Evolutionary conservation across 2,888 invertebrate species (phyloP).

Genomic region (Tubulanus polymorphus): DNA sequence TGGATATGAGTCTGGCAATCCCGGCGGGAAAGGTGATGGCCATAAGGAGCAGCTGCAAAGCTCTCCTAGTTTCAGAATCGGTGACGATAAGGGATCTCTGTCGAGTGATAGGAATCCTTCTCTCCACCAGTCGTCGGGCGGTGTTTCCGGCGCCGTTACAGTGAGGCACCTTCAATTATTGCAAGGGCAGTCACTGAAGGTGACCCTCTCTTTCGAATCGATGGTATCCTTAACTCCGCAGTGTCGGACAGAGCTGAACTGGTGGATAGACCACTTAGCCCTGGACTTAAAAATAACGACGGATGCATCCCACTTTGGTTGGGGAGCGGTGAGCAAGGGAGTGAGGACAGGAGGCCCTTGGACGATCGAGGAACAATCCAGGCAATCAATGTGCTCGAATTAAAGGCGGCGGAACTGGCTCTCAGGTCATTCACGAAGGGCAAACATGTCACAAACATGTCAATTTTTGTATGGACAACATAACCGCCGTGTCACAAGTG

Average conservation of each 20-base stretch:
- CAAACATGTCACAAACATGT: conserved; percentile 4
- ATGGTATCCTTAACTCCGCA: neutral
- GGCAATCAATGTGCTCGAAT: conserved; percentile 7
- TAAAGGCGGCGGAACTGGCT: conserved; percentile 7
- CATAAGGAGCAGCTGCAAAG: too few species aligned
- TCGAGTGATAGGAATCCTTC: too few species aligned
- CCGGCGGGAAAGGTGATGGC: too few species aligned
- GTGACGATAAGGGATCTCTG: too few species aligned
- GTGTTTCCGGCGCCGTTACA: too few species aligned
- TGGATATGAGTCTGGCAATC: too few species aligned
- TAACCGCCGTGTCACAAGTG: conserved; percentile 3
- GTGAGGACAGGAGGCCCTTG: conserved; percentile 5
- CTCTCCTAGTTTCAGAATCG: too few species aligned
- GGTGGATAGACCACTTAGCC: conserved; percentile 7
- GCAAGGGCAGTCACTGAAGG: too few species aligned
- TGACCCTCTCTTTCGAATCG: too few species aligned
- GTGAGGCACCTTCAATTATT: too few species aligned
- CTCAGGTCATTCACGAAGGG: too few species aligned
- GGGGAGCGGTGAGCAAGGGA: conserved; percentile 1
- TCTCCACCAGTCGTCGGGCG: too few species aligned
- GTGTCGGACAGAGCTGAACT: conserved; percentile 7
- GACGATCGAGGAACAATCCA: conserved; percentile 2
- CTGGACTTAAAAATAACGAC: conserved; percentile 8
- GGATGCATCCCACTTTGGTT: conserved; percentile 13
- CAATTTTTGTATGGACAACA: conserved; percentile 5